Evolutionary conservation across 2,888 invertebrate genomes (phyloP).

Genomic region (Sylvicola cinctus): DNA sequence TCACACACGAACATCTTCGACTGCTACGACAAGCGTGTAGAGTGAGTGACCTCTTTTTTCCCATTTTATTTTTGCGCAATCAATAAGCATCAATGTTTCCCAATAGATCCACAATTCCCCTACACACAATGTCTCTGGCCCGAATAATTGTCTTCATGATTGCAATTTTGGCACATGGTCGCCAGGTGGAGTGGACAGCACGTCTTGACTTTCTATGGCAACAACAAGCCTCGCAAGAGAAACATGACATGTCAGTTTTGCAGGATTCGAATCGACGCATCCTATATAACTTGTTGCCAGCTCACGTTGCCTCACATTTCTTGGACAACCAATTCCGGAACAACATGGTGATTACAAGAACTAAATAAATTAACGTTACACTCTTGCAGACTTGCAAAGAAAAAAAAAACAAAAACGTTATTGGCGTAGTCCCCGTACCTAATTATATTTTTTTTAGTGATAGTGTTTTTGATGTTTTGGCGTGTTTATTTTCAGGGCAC

Average conservation of each 20-base stretch:
- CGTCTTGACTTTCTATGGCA: conserved; percentile 67
- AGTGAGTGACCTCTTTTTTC: conserved; percentile 31
- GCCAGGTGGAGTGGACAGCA: conserved; percentile 76
- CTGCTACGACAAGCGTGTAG: conserved; percentile 58
- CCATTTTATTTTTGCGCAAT: no score
- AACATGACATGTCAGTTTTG: conserved; percentile 80
- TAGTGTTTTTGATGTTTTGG: conserved; percentile 15
- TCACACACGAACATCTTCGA: conserved; percentile 63
- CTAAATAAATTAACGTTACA: not conserved
- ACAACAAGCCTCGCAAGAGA: conserved; percentile 74
- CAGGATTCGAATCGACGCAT: conserved; percentile 78
- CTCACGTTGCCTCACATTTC: conserved; percentile 83
- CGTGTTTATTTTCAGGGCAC: conserved; percentile 29
- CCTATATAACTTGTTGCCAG: conserved; percentile 72
- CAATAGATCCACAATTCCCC: conserved; percentile 45
- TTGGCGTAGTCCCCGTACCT: no score
- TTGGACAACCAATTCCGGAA: conserved; percentile 73
- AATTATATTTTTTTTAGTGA: no score
- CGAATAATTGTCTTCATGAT: conserved; percentile 65
- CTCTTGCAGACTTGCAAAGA: conserved; percentile 7
- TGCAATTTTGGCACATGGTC: conserved; percentile 65
- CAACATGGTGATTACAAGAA: conserved; percentile 44
- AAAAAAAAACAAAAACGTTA: not conserved
- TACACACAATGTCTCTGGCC: conserved; percentile 54
- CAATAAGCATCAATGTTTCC: not conserved